Evolutionary conservation across 1,140 invertebrate species (phyloP).

Genomic region (Muscidifurax raptorellus): DNA sequence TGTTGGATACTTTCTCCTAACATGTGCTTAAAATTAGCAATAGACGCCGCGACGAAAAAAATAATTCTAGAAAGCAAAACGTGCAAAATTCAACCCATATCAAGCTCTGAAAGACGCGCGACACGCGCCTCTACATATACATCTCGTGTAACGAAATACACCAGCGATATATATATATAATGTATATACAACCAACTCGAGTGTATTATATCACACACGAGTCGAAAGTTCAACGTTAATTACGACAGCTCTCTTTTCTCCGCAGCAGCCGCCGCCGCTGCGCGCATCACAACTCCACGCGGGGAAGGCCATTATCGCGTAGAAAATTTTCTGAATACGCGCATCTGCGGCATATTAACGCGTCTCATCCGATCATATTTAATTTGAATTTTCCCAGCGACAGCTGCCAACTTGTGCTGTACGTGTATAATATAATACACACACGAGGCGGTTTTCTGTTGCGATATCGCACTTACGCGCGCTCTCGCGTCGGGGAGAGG

Average conservation of each 20-base stretch:
- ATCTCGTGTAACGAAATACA: too few relatives aligned
- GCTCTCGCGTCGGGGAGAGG: background rate
- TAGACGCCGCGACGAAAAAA: too few relatives aligned
- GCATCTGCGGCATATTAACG: conserved; percentile 13
- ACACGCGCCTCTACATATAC: too few relatives aligned
- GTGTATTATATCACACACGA: background rate
- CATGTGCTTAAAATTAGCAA: background rate
- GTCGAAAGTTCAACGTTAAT: conserved; percentile 49
- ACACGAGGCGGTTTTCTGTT: conserved; percentile 8
- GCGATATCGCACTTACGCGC: background rate
- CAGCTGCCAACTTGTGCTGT: conserved; percentile 6
- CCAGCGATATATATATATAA: too few relatives aligned
- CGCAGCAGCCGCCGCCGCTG: too few relatives aligned
- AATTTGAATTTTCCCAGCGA: conserved; percentile 47
- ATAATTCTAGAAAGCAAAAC: too few relatives aligned
- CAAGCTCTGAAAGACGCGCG: too few relatives aligned
- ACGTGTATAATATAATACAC: too few relatives aligned
- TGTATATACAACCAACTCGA: too few relatives aligned
- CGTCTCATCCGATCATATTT: conserved; percentile 46
- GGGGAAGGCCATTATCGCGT: conserved; percentile 26
- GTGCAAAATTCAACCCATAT: too few relatives aligned
- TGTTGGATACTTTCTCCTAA: too few relatives aligned
- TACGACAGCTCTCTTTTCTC: conserved; percentile 46
- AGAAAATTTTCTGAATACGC: conserved; percentile 40
- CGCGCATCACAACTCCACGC: background rate